Evolutionary conservation across 2,113 vertebrate genomes (phyloP).

Genomic region (Stercorarius parasiticus): DNA sequence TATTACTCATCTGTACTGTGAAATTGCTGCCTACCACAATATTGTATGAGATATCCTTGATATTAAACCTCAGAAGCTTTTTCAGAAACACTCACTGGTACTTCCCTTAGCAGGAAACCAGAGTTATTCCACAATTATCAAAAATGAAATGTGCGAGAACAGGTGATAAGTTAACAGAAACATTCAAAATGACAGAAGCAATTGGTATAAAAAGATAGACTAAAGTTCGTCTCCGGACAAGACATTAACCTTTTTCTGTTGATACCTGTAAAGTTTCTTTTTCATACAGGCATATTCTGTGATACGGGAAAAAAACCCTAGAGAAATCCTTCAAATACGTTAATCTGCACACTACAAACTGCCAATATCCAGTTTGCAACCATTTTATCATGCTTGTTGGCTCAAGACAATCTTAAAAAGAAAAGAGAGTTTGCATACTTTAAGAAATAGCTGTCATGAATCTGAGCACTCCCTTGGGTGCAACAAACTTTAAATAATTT

Average conservation of each 20-base stretch:
- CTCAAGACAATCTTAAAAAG: constrained; percentile 74
- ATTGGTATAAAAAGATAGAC: background rate
- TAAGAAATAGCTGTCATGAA: constrained; percentile 84
- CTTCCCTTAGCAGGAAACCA: constrained; percentile 4
- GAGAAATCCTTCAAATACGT: background rate
- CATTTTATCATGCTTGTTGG: constrained; percentile 76
- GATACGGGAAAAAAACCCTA: background rate
- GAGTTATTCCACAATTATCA: background rate
- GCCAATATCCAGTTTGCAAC: background rate
- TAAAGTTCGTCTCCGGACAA: background rate
- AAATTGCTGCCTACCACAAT: background rate
- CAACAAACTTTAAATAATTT: constrained; percentile 98
- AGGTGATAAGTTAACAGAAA: background rate
- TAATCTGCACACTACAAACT: background rate
- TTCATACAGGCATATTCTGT: background rate
- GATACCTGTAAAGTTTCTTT: background rate
- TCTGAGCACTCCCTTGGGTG: constrained; percentile 85
- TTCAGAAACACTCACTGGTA: background rate
- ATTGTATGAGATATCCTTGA: background rate
- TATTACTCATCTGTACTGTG: background rate
- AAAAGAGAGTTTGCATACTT: constrained; percentile 81
- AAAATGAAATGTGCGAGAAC: background rate
- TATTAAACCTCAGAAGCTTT: background rate
- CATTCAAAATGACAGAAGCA: background rate
- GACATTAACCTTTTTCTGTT: background rate